phyloP scores from a whole-genome alignment of 2,113 vertebrate species.

The Cercopithecus mona region DNA sequence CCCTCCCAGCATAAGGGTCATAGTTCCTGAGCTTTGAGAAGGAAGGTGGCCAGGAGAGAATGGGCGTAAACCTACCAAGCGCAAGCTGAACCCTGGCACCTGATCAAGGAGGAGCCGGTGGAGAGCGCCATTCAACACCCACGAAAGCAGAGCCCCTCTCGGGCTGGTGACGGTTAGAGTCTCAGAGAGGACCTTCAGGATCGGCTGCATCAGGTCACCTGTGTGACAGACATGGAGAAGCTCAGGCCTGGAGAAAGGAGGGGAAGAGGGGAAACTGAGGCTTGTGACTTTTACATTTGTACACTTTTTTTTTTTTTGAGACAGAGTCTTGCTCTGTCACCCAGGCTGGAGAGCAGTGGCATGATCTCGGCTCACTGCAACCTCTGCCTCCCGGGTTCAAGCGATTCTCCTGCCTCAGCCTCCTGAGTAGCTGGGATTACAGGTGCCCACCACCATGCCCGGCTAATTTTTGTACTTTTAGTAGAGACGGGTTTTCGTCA shows the following conservation, averaged over 20 bases:
- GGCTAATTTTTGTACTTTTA: too few relatives aligned
- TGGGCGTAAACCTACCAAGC: not conserved
- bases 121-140: not conserved
- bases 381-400: too few relatives aligned
- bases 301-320: too few relatives aligned
- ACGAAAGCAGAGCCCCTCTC: not conserved
- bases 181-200: not conserved
- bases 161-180: not conserved
- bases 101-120: not conserved
- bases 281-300: not conserved
- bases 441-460: too few relatives aligned
- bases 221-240: not conserved
- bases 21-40: not conserved
- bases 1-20: not conserved
- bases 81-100: not conserved
- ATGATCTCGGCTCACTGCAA: too few relatives aligned
- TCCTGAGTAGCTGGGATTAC: too few relatives aligned
- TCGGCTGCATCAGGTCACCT: not conserved
- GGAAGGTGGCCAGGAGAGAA: not conserved
- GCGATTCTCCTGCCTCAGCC: too few relatives aligned
- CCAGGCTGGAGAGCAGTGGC: too few relatives aligned
- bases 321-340: too few relatives aligned
- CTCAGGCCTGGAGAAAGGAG: not conserved
- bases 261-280: not conserved
- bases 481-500: too few relatives aligned